Conservation (phyloP, 2,797 vertebrate genomes). For the Sternarchorhynchus goeldii region DNA sequence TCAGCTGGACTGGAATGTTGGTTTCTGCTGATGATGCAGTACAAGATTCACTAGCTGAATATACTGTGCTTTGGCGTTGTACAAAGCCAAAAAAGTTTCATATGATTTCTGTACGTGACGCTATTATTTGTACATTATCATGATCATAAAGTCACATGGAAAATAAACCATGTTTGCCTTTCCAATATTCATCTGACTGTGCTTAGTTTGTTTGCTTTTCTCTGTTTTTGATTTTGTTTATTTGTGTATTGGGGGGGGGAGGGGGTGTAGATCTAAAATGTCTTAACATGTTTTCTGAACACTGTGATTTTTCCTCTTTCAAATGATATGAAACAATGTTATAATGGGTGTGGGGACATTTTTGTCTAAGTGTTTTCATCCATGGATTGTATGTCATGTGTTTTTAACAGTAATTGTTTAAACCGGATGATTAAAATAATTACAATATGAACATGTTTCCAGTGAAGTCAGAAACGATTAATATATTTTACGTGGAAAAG, state of each 20-base stretch:
- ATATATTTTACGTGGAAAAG: too few relatives aligned
- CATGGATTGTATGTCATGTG: slow-evolving; percentile 44
- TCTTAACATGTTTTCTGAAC: slow-evolving; percentile 48
- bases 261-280: slow-evolving; percentile 27
- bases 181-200: slow-evolving; percentile 29
- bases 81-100: slow-evolving; percentile 27
- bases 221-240: slow-evolving; percentile 15
- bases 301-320: slow-evolving; percentile 60
- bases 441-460: background rate
- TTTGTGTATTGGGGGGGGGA: background rate
- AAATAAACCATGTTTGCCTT: slow-evolving; percentile 56
- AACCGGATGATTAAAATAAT: slow-evolving; percentile 54
- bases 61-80: slow-evolving; percentile 31
- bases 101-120: slow-evolving; percentile 17
- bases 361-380: slow-evolving; percentile 54
- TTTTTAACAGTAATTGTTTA: slow-evolving; percentile 57
- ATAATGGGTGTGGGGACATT: slow-evolving; percentile 43
- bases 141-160: slow-evolving; percentile 32
- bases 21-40: slow-evolving; percentile 16
- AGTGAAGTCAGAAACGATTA: background rate
- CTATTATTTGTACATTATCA: slow-evolving; percentile 8
- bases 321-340: slow-evolving; percentile 52
- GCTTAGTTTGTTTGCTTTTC: slow-evolving; percentile 24
- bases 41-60: background rate
- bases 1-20: background rate